phyloP scores from a whole-genome alignment of 2,113 vertebrate species.

The Muscicapa adusta region DNA sequence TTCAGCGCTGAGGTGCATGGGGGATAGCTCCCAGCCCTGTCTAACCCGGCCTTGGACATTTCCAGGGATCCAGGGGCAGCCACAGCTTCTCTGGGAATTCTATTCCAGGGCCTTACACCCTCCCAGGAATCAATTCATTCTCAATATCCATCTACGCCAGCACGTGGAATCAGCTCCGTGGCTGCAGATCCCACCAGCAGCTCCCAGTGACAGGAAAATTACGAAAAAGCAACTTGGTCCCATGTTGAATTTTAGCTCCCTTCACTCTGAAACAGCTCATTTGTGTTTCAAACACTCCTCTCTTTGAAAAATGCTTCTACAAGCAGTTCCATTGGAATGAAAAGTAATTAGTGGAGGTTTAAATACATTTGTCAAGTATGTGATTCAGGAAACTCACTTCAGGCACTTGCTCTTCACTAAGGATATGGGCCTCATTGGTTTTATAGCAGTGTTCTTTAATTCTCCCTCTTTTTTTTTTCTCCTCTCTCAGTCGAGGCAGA shows the following conservation, averaged over 20 bases:
- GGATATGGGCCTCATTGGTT: background rate
- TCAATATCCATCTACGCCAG: background rate
- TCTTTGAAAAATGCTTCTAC: background rate
- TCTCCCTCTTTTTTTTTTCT: rapidly evolving
- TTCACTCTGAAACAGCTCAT: background rate
- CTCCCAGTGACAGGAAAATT: background rate
- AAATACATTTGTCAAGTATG: background rate
- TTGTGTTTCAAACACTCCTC: background rate
- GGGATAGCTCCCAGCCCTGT: too few species aligned
- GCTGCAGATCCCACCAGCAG: background rate
- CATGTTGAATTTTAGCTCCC: too few species aligned
- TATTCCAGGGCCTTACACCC: background rate
- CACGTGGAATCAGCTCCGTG: background rate
- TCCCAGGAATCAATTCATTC: background rate
- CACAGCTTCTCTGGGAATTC: too few species aligned
- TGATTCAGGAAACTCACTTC: too few species aligned
- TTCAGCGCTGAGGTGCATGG: too few species aligned
- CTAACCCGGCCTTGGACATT: too few species aligned
- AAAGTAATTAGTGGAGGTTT: background rate
- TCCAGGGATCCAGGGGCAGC: too few species aligned
- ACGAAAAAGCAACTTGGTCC: rapidly evolving
- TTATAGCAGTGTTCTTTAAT: background rate
- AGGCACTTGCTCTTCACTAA: background rate
- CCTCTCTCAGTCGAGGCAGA: background rate
- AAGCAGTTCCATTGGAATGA: background rate